Evolutionary conservation across 2,888 invertebrate genomes (phyloP), one percentile per base, ranked within the genome.

Genomic region (Luffia ferchaultella): DNA sequence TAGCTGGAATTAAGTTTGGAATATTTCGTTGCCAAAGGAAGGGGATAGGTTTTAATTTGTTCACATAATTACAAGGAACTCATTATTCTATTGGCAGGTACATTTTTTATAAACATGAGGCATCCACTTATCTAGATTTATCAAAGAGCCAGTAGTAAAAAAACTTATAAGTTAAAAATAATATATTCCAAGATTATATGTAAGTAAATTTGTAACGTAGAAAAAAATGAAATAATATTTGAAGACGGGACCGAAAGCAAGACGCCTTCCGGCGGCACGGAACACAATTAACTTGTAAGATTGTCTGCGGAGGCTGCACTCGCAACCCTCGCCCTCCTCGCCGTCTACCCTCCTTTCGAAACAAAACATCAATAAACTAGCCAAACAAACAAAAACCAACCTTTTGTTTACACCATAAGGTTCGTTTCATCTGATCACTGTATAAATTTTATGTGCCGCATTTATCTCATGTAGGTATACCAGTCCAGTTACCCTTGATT

Each of bases 401-500:
- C 64, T 55, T 77, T 65, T 16, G 1, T 0, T 7, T 3, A 16
- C 1, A 16, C 0, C 0, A 15, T 20, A 64, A 73, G 50, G 60
- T 73, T 68, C 53, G 41, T 57, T 52, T 61, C 55, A 72, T 18
- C 54, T 2, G 30, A 57, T 57, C 2, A 20, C 1, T 9, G 50
- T 59, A 67, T 71, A 70, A 76, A 76, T 82, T 83, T 80, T 80
- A 80, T 79, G 78, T 75, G 75, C 69, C 76, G 76, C 78, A 82
- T 82, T 83, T 83, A 83, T 83, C 78, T 83, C 72, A 72, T 72
- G 80, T 83, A 83, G 83, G 79, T 83, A 83, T 78, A 82, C 67
- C 76, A 76, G 85, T 85, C 85, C 84, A 82, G 85, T 84, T 84
- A 84, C 83, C 83, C 87, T 88, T 88, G 88, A 88, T 88, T 88